These are phyloP conservation scores for Archips crataeganus DNA, from an alignment of 2,888 invertebrate species.

Conservation along the genomic window DNA sequence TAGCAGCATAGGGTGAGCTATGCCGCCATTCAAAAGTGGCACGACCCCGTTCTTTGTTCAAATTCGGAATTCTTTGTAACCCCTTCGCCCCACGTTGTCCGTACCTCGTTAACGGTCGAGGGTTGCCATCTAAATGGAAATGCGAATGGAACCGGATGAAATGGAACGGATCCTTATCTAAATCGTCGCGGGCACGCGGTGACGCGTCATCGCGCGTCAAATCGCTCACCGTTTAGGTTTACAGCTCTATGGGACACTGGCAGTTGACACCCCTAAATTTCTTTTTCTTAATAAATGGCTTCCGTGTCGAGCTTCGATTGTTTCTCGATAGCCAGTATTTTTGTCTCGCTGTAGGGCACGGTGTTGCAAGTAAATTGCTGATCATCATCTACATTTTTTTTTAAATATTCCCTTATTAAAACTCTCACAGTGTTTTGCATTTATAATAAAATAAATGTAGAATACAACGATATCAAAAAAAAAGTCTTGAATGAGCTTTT, in stretches of 20 bases:
- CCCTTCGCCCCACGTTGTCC: constrained; percentile 32
- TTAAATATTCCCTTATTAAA: no score
- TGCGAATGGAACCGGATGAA: constrained; percentile 35
- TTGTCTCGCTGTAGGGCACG: background rate
- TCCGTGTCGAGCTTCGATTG: background rate
- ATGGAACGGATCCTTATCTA: constrained; percentile 40
- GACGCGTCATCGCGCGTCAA: constrained; percentile 26
- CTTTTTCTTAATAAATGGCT: constrained; percentile 6
- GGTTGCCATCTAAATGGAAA: constrained; percentile 42
- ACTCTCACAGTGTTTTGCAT: no score
- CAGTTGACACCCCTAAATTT: constrained; percentile 3
- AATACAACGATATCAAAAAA: no score
- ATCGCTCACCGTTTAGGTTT: constrained; percentile 23
- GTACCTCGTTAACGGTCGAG: constrained; percentile 37
- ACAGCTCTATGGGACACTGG: constrained; percentile 1
- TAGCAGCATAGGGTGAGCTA: background rate
- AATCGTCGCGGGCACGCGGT: constrained; percentile 37
- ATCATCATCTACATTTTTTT: background rate
- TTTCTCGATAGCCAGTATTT: constrained; percentile 2
- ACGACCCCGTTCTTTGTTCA: constrained; percentile 33
- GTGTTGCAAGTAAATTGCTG: background rate
- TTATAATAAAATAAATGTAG: no score
- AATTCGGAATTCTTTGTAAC: constrained; percentile 36
- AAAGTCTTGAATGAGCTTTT: no score
- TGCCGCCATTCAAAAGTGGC: constrained; percentile 17